Percentiles rank a stretch among this genome's conserved stretches.
phyloP scores from a whole-genome alignment of 2,888 invertebrate genomes.

The Pristionchus arcanus region DNA sequence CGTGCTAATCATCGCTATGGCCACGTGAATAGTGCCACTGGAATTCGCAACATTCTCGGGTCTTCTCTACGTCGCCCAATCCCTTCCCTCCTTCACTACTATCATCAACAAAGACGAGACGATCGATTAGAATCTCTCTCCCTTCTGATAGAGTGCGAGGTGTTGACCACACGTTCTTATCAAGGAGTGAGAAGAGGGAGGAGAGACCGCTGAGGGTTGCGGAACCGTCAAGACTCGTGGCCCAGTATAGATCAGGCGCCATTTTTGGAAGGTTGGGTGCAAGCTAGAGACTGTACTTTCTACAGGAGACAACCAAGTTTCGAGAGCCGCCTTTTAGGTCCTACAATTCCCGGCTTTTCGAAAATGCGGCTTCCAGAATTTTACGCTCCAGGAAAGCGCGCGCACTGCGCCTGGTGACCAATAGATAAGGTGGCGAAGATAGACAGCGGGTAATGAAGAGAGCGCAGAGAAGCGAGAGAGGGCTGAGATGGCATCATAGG shows the following conservation, averaged over 20 bases:
- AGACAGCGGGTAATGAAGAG: neutral
- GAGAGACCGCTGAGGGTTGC: constrained; percentile 4
- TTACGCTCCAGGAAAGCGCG: neutral
- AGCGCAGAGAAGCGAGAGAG: neutral
- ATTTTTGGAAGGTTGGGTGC: neutral
- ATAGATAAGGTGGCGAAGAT: neutral
- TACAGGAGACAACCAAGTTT: neutral
- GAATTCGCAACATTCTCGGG: constrained; percentile 5
- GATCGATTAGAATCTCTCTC: neutral
- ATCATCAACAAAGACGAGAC: constrained; percentile 28
- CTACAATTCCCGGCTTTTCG: neutral
- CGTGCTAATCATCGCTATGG: neutral
- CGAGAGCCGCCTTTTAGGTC: neutral
- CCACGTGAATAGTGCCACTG: neutral
- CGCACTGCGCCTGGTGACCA: constrained; percentile 19
- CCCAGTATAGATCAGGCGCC: neutral
- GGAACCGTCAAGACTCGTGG: neutral
- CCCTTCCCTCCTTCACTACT: neutral
- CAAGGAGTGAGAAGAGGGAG: neutral
- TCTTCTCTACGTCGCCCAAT: neutral
- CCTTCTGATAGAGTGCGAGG: neutral
- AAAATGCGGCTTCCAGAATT: neutral
- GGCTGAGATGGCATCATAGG: constrained; percentile 30
- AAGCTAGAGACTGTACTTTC: neutral
- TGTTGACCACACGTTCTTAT: constrained; percentile 10